Evolutionary conservation across 2,797 vertebrate genomes (phyloP), one percentile per base, ranked within the genome.

Genomic region (Emydoidea blandingii): DNA sequence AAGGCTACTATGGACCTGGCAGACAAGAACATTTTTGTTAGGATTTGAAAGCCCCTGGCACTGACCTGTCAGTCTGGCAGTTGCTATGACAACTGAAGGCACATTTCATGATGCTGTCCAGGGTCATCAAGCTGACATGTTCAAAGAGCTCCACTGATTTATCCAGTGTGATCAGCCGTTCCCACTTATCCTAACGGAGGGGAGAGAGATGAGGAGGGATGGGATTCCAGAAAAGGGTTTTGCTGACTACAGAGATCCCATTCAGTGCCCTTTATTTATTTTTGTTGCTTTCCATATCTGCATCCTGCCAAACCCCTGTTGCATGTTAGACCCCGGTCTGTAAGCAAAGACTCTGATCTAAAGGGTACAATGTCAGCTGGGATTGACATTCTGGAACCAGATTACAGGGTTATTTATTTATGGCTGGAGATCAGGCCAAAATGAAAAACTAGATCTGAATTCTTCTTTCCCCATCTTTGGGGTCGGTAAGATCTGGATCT

Each of bases 41-140:
- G 49, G 19, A 25, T 50, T n/a, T 47, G 31, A 56, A 49, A 85
- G 34, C 57, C 57, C 31, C 27, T 76, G 81, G 23, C 19, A 97
- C 98, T 97, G 68, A 99, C 99, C 98, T 93, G 86, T 98, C 95
- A 15, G 94, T 98, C 95, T 99, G 99, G 96, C 99, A 99, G 98
- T 98, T 98, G 95, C 98, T 98, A 57, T 98, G 95, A 83, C 93
- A 97, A 96, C 99, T 99, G 97, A 99, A 99, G 19, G 99, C 99
- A 23, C 99, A 99, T 95, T 99, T 99, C 98, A 99, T 97, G 90
- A 99, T 98, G 95, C 89, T 98, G 95, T 99, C 99, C 72, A 99
- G 97, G 1, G 99, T 98, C 99, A 99, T 99, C 56, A 99, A 97
- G 95, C 98, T 99, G 88, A 99, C 96, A 0, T 99, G 98, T 41